These are phyloP conservation scores for Orgyia antiqua DNA, from an alignment of 2,888 invertebrate genomes.

Conservation along the genomic window DNA sequence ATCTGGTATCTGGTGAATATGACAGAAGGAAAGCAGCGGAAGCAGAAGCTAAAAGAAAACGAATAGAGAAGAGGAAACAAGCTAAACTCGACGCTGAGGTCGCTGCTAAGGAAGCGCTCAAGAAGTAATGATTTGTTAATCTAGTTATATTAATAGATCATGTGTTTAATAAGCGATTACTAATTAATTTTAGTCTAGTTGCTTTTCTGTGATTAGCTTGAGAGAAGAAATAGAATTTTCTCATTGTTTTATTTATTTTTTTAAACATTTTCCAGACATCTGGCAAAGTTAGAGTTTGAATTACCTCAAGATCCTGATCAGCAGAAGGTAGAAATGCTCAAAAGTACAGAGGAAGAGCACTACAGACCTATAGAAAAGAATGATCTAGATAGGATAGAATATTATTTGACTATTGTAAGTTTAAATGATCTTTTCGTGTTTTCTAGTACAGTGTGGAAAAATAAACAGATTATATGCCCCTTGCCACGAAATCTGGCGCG, in stretches of 20 bases:
- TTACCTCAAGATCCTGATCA: constrained; percentile 81
- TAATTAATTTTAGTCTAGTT: too few species aligned
- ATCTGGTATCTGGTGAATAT: constrained; percentile 79
- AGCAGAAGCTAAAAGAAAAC: constrained; percentile 46
- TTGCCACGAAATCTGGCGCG: too few species aligned
- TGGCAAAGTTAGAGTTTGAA: constrained; percentile 75
- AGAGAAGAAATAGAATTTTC: too few species aligned
- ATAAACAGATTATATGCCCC: too few species aligned
- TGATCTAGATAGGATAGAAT: constrained; percentile 75
- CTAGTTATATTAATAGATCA: too few species aligned
- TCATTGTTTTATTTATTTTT: too few species aligned
- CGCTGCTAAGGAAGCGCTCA: constrained; percentile 51
- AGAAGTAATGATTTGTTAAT: constrained; percentile 35
- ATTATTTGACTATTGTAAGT: constrained; percentile 72
- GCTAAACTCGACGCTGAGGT: constrained; percentile 49
- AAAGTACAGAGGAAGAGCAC: constrained; percentile 71
- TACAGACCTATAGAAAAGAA: constrained; percentile 60
- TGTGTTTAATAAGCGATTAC: too few species aligned
- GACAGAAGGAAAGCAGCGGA: constrained; percentile 54
- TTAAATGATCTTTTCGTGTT: too few species aligned
- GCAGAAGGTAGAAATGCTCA: constrained; percentile 76
- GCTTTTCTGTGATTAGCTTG: too few species aligned
- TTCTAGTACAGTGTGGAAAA: too few species aligned
- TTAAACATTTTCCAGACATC: constrained; percentile 62
- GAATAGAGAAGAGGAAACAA: constrained; percentile 47